Evolutionary conservation across 2,888 invertebrate species (phyloP).

Genomic region (Agriopis leucophaearia): DNA sequence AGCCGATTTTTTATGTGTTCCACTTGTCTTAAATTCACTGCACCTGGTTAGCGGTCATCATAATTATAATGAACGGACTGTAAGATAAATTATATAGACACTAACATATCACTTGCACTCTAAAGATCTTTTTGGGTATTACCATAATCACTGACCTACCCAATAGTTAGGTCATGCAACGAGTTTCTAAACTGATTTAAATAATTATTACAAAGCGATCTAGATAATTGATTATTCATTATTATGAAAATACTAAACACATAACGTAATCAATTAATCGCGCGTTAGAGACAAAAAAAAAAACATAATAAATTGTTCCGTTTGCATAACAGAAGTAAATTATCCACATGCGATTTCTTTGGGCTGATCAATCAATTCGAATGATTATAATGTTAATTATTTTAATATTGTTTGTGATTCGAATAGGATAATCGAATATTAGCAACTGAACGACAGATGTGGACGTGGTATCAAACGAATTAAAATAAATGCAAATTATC

Average conservation of each 20-base stretch:
- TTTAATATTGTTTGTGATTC: background rate
- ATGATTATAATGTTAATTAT: background rate
- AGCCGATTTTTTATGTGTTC: too few relatives aligned
- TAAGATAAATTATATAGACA: too few relatives aligned
- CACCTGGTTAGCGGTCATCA: too few relatives aligned
- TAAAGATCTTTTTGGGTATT: too few relatives aligned
- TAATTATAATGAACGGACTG: too few relatives aligned
- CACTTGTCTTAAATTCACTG: too few relatives aligned
- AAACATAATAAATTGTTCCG: background rate
- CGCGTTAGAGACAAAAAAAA: constrained; percentile 9
- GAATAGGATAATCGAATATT: background rate
- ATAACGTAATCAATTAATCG: constrained; percentile 8
- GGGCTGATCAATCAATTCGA: constrained; percentile 2
- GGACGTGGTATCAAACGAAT: background rate
- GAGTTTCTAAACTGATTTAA: too few relatives aligned
- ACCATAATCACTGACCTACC: too few relatives aligned
- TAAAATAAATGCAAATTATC: background rate
- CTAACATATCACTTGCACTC: too few relatives aligned
- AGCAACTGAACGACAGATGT: background rate
- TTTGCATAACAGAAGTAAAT: background rate
- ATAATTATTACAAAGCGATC: background rate
- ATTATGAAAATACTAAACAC: constrained; percentile 4
- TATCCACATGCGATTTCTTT: background rate
- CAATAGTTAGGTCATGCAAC: too few relatives aligned
- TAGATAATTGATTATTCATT: constrained; percentile 24